Conservation (phyloP, 1,140 invertebrate species). For the Linepithema humile region DNA sequence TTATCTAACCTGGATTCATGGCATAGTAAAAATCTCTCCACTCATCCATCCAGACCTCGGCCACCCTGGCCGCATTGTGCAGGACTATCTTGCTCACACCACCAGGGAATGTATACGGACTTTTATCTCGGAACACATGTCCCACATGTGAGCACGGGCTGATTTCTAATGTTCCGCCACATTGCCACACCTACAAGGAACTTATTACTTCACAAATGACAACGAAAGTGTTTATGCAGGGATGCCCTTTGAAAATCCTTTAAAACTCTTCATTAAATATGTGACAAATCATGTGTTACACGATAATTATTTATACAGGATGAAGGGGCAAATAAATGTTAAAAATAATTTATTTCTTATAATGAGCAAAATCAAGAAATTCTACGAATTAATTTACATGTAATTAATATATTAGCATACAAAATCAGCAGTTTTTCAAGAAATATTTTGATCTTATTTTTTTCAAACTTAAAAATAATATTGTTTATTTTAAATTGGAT, state of each 20-base stretch:
- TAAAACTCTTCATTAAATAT: background rate
- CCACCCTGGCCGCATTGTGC: constrained; percentile 97
- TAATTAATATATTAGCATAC: background rate
- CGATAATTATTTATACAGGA: background rate
- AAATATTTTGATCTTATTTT: background rate
- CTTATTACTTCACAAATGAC: constrained; percentile 75
- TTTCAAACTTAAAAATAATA: background rate
- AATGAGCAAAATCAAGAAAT: background rate
- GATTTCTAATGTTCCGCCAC: constrained; percentile 97
- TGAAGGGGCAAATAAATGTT: background rate
- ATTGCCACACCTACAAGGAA: constrained; percentile 96
- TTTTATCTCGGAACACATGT: constrained; percentile 99
- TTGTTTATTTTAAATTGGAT: background rate
- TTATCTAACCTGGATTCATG: constrained; percentile 97
- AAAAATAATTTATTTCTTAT: background rate
- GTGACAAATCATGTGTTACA: background rate
- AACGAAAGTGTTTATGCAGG: background rate
- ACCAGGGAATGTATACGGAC: constrained; percentile 99
- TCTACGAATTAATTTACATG: constrained; percentile 7
- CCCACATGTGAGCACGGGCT: constrained; percentile 98
- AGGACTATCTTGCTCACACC: constrained; percentile 98
- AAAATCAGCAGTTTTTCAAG: background rate
- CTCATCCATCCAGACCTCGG: constrained; percentile 99
- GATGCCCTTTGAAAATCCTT: constrained; percentile 22
- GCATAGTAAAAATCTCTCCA: constrained; percentile 99